phyloP scores from a whole-genome alignment of 2,113 vertebrate species.

The Neodon shergylaensis region DNA sequence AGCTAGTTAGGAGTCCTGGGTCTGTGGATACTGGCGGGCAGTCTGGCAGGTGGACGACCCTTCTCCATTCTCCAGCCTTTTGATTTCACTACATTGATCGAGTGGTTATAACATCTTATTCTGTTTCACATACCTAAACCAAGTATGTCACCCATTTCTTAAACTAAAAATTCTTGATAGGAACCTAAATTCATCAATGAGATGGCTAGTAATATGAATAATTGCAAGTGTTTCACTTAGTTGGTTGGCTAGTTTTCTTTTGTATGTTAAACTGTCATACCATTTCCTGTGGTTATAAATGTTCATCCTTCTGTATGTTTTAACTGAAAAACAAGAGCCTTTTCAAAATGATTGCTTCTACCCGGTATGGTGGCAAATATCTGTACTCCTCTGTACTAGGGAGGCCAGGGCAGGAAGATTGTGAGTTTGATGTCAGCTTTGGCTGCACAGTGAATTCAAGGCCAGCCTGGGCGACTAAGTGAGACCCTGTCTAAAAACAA shows the following conservation, averaged over 20 bases:
- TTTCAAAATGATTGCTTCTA: background rate
- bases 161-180: background rate
- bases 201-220: background rate
- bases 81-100: background rate
- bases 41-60: background rate
- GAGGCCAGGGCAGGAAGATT: background rate
- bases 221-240: background rate
- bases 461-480: background rate
- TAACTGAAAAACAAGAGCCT: background rate
- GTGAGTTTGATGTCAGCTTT: background rate
- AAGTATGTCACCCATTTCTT: background rate
- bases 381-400: background rate
- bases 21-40: background rate
- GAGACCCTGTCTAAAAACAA: background rate
- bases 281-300: constrained; percentile 19
- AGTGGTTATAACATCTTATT: background rate
- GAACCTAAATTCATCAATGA: background rate
- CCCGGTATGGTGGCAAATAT: background rate
- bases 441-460: background rate
- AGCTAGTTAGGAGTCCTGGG: background rate
- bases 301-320: background rate
- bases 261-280: constrained; percentile 1
- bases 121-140: background rate
- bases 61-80: background rate
- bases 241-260: background rate